Conservation (phyloP, 2,797 vertebrate species). For the Sebastes oblongus region DNA sequence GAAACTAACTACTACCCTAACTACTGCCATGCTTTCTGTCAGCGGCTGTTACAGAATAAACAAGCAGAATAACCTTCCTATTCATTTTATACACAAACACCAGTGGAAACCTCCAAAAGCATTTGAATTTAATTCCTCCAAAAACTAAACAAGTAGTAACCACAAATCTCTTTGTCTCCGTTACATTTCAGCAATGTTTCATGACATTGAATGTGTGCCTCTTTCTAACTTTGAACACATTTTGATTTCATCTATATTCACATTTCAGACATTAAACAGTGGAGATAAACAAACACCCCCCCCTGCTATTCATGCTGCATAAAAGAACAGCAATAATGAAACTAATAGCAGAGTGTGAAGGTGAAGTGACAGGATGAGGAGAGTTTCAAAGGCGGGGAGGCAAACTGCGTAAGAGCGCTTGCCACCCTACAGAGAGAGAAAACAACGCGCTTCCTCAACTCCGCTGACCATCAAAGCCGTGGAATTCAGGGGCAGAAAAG, state of each 20-base stretch:
- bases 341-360: constrained; percentile 35
- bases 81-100: constrained; percentile 33
- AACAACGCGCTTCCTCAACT: constrained; percentile 78
- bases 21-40: constrained; percentile 44
- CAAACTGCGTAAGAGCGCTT: constrained; percentile 61
- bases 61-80: constrained; percentile 28
- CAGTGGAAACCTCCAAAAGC: constrained; percentile 1
- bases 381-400: constrained; percentile 62
- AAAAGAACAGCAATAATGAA: constrained; percentile 28
- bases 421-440: constrained; percentile 73
- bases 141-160: constrained; percentile 4
- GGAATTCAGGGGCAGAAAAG: constrained; percentile 69
- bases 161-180: neutral
- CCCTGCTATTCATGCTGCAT: neutral
- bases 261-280: neutral
- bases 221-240: neutral
- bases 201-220: neutral
- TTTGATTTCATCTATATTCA: neutral
- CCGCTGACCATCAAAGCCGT: constrained; percentile 75
- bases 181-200: neutral
- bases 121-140: constrained; percentile 2
- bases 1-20: constrained; percentile 49
- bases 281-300: neutral
- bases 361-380: constrained; percentile 55
- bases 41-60: constrained; percentile 52